Evolutionary conservation across 2,888 invertebrate species (phyloP).

Genomic region (Apodemia duryi): DNA sequence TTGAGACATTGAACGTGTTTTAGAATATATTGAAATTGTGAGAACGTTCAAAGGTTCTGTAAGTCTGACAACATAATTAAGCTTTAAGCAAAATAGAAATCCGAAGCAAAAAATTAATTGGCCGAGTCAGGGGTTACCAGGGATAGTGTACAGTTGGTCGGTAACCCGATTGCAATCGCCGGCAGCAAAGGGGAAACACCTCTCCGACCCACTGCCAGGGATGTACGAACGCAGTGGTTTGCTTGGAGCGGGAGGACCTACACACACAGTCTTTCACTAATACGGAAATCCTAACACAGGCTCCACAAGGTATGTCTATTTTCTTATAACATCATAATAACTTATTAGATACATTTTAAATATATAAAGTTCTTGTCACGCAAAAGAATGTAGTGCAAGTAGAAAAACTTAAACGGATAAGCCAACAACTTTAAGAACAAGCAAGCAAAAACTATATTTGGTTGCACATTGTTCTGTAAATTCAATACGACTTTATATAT

Average conservation of each 20-base stretch:
- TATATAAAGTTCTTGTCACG: too few relatives aligned
- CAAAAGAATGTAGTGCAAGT: too few relatives aligned
- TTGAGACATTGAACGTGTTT: conserved; percentile 10
- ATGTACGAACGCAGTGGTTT: conserved; percentile 64
- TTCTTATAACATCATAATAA: too few relatives aligned
- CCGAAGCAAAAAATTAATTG: conserved; percentile 42
- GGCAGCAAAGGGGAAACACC: conserved; percentile 58
- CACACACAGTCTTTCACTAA: conserved; percentile 43
- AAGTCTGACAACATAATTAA: conserved; percentile 26
- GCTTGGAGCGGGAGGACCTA: conserved; percentile 58
- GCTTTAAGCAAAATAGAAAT: conserved; percentile 42
- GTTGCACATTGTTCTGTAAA: too few relatives aligned
- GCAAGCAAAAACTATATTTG: too few relatives aligned
- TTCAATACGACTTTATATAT: too few relatives aligned
- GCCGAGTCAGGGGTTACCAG: conserved; percentile 51
- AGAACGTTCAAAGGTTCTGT: neutral
- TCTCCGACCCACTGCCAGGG: conserved; percentile 58
- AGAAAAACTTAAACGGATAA: too few relatives aligned
- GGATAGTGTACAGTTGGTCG: conserved; percentile 66
- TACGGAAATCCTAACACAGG: conserved; percentile 1
- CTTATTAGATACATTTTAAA: too few relatives aligned
- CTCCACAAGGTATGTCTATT: neutral
- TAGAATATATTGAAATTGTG: neutral
- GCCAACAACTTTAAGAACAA: too few relatives aligned
- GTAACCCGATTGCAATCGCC: conserved; percentile 54